These are phyloP conservation scores for Penaeus chinensis DNA, from an alignment of 1,140 invertebrate species.

Conservation along the genomic window DNA sequence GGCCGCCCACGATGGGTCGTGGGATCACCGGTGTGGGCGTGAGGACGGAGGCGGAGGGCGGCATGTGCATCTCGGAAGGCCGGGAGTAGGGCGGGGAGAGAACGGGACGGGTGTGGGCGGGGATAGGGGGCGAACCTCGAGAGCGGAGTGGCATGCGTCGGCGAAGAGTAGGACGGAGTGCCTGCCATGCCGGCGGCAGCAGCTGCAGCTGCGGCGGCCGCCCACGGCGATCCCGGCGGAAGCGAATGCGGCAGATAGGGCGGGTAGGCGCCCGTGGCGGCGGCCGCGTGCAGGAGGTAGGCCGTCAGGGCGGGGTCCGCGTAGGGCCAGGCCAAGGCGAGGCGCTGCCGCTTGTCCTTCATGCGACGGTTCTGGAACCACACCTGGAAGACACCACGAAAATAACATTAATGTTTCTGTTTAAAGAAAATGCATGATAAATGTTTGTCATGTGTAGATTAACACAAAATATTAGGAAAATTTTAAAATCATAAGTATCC, in stretches of 20 bases:
- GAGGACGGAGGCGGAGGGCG: constrained; percentile 6
- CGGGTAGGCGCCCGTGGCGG: constrained; percentile 66
- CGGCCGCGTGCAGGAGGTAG: constrained; percentile 89
- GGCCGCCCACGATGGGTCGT: constrained; percentile 11
- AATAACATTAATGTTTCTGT: constrained; percentile 65
- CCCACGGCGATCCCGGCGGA: not conserved
- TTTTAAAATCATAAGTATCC: not conserved
- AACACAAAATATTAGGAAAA: not conserved
- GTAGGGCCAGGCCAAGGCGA: constrained; percentile 95
- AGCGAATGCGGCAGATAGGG: constrained; percentile 45
- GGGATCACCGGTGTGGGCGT: constrained; percentile 7
- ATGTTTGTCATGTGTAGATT: not conserved
- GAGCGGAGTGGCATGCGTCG: not conserved
- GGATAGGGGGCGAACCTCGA: constrained; percentile 43
- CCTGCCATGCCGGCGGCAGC: constrained; percentile 10
- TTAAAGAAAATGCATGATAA: not conserved
- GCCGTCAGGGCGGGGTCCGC: constrained; percentile 92
- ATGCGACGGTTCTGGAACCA: constrained; percentile 99
- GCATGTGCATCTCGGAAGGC: constrained; percentile 16
- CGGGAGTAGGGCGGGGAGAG: constrained; percentile 40
- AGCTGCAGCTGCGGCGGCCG: constrained; percentile 36
- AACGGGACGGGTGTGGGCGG: constrained; percentile 30
- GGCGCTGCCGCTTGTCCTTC: constrained; percentile 96
- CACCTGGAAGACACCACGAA: constrained; percentile 75
- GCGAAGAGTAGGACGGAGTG: constrained; percentile 1